phyloP scores from a whole-genome alignment of 92 coral and sea anemone genomes.

The Blastomussa wellsi region DNA sequence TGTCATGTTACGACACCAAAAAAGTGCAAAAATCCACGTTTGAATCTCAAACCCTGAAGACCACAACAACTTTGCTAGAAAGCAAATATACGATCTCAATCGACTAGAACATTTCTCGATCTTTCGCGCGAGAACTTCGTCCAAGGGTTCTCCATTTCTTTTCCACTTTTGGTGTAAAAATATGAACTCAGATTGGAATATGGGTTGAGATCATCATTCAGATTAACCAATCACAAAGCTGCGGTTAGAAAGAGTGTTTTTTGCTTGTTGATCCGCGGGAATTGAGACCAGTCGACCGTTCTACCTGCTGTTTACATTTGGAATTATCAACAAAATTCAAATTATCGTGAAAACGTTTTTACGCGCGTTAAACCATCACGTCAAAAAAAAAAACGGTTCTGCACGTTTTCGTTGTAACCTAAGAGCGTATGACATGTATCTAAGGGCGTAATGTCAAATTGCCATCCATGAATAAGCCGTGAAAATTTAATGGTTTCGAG shows the following conservation, averaged over 20 bases:
- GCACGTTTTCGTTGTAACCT: background rate
- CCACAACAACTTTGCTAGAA: background rate
- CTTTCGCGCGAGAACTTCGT: background rate
- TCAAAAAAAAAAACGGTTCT: background rate
- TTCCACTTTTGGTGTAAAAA: slow-evolving; percentile 40
- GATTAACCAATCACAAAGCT: slow-evolving; percentile 50
- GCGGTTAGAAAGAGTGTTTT: background rate
- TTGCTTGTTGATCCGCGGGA: slow-evolving; percentile 7
- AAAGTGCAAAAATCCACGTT: slow-evolving; percentile 3
- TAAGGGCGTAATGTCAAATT: background rate
- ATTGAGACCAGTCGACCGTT: slow-evolving; percentile 11
- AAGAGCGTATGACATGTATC: background rate
- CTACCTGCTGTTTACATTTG: slow-evolving; percentile 26
- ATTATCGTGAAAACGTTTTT: background rate
- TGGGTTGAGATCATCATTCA: slow-evolving; percentile 62
- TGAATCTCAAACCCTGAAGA: slow-evolving; percentile 8
- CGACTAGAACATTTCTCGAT: slow-evolving; percentile 21
- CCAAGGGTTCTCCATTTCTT: slow-evolving; percentile 30
- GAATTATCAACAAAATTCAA: slow-evolving; percentile 2
- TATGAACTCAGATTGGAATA: slow-evolving; percentile 73
- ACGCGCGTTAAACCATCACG: background rate
- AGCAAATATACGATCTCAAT: background rate
- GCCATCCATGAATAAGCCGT: background rate
- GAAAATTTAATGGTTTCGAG: background rate
- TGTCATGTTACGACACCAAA: slow-evolving; percentile 34